Percentiles rank a stretch among this genome's conserved stretches.
Evolutionary conservation across 2,113 vertebrate species (phyloP).

Genomic region (Aptenodytes patagonicus): DNA sequence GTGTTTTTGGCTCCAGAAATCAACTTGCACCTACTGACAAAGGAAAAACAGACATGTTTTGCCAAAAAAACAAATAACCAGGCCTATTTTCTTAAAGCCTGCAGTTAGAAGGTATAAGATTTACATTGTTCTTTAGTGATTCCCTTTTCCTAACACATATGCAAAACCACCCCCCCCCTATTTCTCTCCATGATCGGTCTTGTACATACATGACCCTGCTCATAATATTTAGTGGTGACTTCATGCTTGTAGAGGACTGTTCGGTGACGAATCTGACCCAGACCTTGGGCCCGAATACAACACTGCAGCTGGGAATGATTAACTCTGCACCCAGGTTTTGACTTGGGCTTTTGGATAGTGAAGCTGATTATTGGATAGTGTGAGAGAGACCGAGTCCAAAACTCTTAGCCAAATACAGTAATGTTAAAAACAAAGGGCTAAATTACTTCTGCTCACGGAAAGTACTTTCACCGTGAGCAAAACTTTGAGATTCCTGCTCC

Average conservation of each 20-base stretch:
- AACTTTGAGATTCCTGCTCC: not conserved
- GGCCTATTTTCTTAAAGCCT: conserved; percentile 31
- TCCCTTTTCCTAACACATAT: conserved; percentile 14
- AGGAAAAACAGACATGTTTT: conserved; percentile 64
- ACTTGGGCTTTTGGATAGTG: conserved; percentile 8
- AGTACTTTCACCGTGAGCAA: not conserved
- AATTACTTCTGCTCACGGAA: conserved; percentile 28
- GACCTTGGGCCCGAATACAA: not conserved
- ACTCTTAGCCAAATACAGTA: conserved; percentile 5
- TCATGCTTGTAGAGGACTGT: not conserved
- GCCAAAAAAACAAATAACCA: conserved; percentile 75
- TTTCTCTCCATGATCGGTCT: not conserved
- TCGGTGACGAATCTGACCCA: not conserved
- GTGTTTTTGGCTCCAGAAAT: conserved; percentile 75
- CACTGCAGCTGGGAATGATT: conserved; percentile 17
- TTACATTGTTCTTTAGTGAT: conserved; percentile 55
- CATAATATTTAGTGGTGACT: not conserved
- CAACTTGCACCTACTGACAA: conserved; percentile 77
- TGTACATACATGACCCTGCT: not conserved
- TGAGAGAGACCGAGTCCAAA: not conserved
- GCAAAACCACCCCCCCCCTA: not conserved
- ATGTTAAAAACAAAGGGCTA: conserved; percentile 35
- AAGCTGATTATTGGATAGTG: not conserved
- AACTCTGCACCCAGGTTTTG: conserved; percentile 9
- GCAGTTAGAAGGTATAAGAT: conserved; percentile 36